Percentiles rank a stretch among this genome's conserved stretches.
phyloP scores from a whole-genome alignment of 1,140 invertebrate genomes.

The Brachionus rotundiformis region DNA sequence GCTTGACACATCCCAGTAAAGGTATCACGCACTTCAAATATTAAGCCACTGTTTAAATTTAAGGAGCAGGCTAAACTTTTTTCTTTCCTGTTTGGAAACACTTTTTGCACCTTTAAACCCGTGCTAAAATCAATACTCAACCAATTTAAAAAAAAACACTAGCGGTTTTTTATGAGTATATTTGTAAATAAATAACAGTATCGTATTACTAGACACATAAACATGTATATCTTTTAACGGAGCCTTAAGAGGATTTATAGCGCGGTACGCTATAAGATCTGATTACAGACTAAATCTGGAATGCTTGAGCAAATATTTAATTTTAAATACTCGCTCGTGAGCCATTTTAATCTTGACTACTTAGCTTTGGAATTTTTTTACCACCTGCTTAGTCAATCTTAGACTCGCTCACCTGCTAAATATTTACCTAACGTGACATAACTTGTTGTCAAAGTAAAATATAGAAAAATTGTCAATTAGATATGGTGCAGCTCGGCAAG shows the following conservation, averaged over 20 bases:
- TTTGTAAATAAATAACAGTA: constrained; percentile 51
- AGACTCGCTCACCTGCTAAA: not conserved
- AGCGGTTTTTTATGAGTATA: constrained; percentile 12
- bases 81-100: not conserved
- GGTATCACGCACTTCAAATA: constrained; percentile 23
- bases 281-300: constrained; percentile 22
- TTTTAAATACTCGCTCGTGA: constrained; percentile 21
- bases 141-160: constrained; percentile 26
- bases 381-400: constrained; percentile 18
- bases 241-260: constrained; percentile 33
- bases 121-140: constrained; percentile 19
- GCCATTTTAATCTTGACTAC: not conserved
- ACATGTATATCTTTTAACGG: constrained; percentile 34
- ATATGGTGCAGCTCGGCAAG: not conserved
- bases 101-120: constrained; percentile 17
- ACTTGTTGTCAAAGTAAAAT: not conserved
- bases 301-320: constrained; percentile 25
- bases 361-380: constrained; percentile 3
- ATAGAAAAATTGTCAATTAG: not conserved
- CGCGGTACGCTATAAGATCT: not conserved
- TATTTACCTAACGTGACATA: constrained; percentile 17
- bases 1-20: not conserved
- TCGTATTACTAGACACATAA: constrained; percentile 50
- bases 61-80: not conserved
- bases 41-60: constrained; percentile 24